Percentiles rank a stretch among this genome's conserved stretches.
Conservation (phyloP, 2,888 invertebrate genomes). For the Cephus nigrinus region DNA sequence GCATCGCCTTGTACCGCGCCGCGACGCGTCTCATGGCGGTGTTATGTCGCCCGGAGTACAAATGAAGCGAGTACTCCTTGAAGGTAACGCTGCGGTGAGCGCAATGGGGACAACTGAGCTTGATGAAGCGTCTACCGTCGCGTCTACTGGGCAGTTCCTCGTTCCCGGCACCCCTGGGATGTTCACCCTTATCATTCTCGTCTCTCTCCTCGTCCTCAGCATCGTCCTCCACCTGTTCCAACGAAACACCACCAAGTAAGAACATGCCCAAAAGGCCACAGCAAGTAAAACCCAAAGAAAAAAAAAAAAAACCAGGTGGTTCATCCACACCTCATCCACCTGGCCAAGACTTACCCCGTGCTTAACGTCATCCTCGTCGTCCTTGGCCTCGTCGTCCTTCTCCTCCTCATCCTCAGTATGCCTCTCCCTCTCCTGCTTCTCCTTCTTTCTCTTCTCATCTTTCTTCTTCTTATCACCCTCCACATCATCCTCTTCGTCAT, state of each 20-base stretch:
- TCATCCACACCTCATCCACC: not conserved
- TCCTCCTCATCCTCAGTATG: conserved; percentile 71
- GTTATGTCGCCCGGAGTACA: conserved; percentile 78
- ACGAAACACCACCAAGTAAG: not conserved
- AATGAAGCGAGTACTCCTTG: conserved; percentile 79
- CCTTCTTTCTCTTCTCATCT: conserved; percentile 60
- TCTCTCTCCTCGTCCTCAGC: conserved; percentile 49
- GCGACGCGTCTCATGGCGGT: conserved; percentile 80
- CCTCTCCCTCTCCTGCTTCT: conserved; percentile 68
- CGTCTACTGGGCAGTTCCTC: conserved; percentile 61
- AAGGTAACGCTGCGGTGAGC: conserved; percentile 80
- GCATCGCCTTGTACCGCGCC: conserved; percentile 78
- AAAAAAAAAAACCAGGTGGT: not conserved
- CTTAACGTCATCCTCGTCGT: conserved; percentile 44
- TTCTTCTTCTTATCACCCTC: conserved; percentile 58
- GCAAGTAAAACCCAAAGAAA: too few species aligned
- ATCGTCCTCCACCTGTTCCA: conserved; percentile 62
- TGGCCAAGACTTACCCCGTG: conserved; percentile 36
- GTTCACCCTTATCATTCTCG: conserved; percentile 58
- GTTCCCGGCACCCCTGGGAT: conserved; percentile 55
- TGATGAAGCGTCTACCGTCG: conserved; percentile 72
- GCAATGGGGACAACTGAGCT: conserved; percentile 83
- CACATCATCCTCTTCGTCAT: conserved; percentile 48
- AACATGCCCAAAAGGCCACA: not conserved
- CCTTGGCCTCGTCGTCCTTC: conserved; percentile 44